These are phyloP conservation scores for Drosophila phalerata DNA, from an alignment of 2,888 invertebrate species.

Conservation along the genomic window DNA sequence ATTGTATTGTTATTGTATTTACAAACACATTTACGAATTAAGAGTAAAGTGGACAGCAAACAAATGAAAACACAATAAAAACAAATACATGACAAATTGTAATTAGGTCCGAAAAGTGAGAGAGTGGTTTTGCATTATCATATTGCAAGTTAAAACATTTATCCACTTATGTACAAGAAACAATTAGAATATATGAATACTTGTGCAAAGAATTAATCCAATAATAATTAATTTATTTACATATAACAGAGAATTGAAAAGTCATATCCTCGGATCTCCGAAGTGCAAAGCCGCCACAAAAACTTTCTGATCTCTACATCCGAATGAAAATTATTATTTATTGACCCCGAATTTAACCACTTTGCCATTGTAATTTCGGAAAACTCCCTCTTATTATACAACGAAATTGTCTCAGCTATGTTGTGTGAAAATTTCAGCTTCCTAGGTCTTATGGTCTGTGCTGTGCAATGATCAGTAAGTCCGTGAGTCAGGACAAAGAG, in stretches of 20 bases:
- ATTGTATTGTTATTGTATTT: slow-evolving; percentile 23
- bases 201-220: slow-evolving; percentile 8
- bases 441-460: too few species aligned
- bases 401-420: too few species aligned
- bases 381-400: too few species aligned
- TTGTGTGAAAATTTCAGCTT: too few species aligned
- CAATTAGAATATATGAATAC: not conserved
- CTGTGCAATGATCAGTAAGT: too few species aligned
- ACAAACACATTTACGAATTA: slow-evolving; percentile 47
- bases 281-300: not conserved
- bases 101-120: not conserved
- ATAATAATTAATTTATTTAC: not conserved
- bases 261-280: slow-evolving; percentile 2
- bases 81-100: not conserved
- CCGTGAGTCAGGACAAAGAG: too few species aligned
- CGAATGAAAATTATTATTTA: too few species aligned
- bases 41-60: slow-evolving; percentile 22
- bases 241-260: slow-evolving; percentile 1
- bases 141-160: not conserved
- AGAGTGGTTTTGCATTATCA: slow-evolving; percentile 1
- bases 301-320: not conserved
- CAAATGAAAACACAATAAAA: slow-evolving; percentile 3
- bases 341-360: too few species aligned
- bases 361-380: too few species aligned
- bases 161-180: not conserved